Evolutionary conservation across 2,797 vertebrate species (phyloP), one percentile per base, ranked within the genome.

Genomic region (Pelodytes ibericus): DNA sequence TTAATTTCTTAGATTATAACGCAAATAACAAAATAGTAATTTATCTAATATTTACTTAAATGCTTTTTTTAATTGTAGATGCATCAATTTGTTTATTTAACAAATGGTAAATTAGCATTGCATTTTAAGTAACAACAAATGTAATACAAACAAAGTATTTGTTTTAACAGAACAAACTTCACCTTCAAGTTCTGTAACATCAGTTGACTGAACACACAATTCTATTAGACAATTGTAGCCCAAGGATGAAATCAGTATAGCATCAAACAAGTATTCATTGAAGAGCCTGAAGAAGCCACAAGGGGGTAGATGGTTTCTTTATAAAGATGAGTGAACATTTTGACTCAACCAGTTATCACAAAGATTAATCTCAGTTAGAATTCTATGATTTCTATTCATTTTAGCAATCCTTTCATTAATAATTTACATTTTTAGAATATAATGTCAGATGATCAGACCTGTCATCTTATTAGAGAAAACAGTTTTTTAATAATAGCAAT

Each of bases 331-430:
- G 33, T 15, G 59, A 47, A 77, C 18, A 27, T 18, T 57, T 41
- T 64, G 30, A 44, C 47, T 56, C n/a, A 64, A 39, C n/a, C 49
- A 71, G 30, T 77, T 57, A 64, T 31, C 47, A 16, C 30, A 26
- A 26, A 64, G 51, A 71, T 57, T 64, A 77, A 64, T 77, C 60
- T 47, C 49, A 25, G 59, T 71, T 69, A 69, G 24, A 18, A 56
- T 26, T 77, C 20, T 30, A 71, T 58, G 33, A 71, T 71, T 64
- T 58, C 51, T 64, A 61, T 44, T 65, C 68, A 58, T 71, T 77
- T n/a, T 71, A 59, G 27, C 30, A 70, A 76, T 62, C 26, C 44
- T 64, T n/a, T n/a, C 36, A 39, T 71, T 77, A 71, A 77, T 71
- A 39, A 44, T 26, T 61, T 64, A 18, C 20, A 75, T 68, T 64